phyloP scores from a whole-genome alignment of 2,797 vertebrate genomes.

The Alosa sapidissima region DNA sequence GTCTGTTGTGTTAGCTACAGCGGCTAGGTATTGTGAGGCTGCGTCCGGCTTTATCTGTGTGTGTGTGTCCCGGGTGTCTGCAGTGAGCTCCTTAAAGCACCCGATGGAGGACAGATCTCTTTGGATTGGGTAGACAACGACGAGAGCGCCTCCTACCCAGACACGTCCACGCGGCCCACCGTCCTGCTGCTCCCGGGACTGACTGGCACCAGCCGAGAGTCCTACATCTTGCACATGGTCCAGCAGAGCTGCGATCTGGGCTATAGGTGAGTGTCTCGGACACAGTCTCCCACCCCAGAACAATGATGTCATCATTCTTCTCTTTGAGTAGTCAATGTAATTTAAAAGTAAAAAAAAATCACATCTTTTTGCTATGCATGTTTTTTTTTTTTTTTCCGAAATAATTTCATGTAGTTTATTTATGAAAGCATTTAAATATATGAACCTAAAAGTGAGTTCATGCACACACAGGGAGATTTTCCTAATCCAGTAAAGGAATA shows the following conservation, averaged over 20 bases:
- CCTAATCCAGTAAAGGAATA: background rate
- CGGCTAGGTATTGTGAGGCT: background rate
- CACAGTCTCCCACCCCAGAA: background rate
- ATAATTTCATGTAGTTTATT: background rate
- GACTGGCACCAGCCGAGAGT: conserved; percentile 96
- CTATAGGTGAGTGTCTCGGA: conserved; percentile 85
- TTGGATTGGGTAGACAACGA: conserved; percentile 98
- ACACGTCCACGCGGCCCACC: conserved; percentile 86
- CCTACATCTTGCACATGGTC: conserved; percentile 98
- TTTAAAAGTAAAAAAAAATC: background rate
- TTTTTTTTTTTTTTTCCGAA: background rate
- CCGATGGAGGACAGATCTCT: conserved; percentile 98
- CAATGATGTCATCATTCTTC: background rate
- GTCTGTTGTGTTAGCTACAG: too few relatives aligned
- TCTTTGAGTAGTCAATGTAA: background rate
- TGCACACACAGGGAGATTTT: background rate
- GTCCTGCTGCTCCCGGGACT: conserved; percentile 92
- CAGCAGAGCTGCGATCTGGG: conserved; percentile 90
- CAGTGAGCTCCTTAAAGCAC: conserved; percentile 95
- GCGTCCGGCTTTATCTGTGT: conserved; percentile 28
- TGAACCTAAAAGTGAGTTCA: background rate
- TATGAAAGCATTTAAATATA: background rate
- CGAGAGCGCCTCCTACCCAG: conserved; percentile 78
- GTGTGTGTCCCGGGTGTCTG: conserved; percentile 48
- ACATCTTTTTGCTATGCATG: background rate